Base-by-base conservation (phyloP, 2,113 vertebrate species). In the Pangasianodon gigas region DNA sequence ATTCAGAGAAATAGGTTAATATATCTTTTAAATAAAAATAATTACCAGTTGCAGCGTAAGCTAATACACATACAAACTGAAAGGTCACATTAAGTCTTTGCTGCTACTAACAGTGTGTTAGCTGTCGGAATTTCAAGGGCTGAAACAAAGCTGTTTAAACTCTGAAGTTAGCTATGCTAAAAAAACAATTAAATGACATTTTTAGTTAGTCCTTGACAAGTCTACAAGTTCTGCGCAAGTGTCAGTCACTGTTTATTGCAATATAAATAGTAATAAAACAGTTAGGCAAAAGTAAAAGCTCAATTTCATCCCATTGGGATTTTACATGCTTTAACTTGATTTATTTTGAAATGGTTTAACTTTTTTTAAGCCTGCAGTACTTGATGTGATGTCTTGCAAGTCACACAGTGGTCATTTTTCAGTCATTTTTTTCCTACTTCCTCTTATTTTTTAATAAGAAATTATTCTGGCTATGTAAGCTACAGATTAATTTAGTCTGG, bases 261-360 rank as follows among this genome's bases (percentile, higher is more conserved):
- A 65, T 88, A 11, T 44, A 86, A 88, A 88, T 67, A 58, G 84
- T 54, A 29, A 85, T 89, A 56, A 71, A 86, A 80, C 16, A 37
- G n/a, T 75, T 48, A 75, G 44, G 85, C 56, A 16, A 84, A 90
- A 90, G 67, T 90, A 74, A n/a, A 79, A 77, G 77, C 9, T 91
- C 83, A 16, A 52, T 65, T 90, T 89, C 62, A 89, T 89, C 86
- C 62, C 69, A 86, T 84, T 87, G 89, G n/a, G 85, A 88, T 74
- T 84, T 90, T 91, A 92, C 94, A 92, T 92, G 91, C 65, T 51
- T 41, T 89, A 91, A 91, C 84, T 41, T 11, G 56, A 91, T 93
- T 93, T 92, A 89, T 77, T 92, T 65, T 93, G 88, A 91, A 89
- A 90, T 86, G 52, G 48, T 93, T 90, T 90, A 87, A 87, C 81